phyloP scores from a whole-genome alignment of 2,888 invertebrate species.

The Meteorus colon region DNA sequence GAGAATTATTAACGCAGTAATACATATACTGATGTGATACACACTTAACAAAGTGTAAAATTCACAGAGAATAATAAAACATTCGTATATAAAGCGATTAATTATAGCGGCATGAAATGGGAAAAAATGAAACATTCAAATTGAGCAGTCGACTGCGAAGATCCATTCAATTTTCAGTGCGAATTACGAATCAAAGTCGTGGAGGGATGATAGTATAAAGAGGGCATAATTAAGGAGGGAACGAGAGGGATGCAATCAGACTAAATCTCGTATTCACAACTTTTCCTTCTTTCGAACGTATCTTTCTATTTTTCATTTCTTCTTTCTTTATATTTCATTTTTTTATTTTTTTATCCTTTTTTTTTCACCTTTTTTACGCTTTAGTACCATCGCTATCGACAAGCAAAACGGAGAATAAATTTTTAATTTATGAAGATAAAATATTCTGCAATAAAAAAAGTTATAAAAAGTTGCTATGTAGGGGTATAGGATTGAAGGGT shows the following conservation, averaged over 20 bases:
- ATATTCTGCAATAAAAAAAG: constrained; percentile 19
- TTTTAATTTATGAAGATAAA: constrained; percentile 47
- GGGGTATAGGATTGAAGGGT: too few relatives aligned
- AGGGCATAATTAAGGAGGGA: constrained; percentile 15
- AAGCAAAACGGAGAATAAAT: constrained; percentile 26
- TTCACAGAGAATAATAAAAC: too few relatives aligned
- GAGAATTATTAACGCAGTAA: constrained; percentile 21
- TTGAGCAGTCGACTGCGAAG: background rate
- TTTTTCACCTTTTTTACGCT: background rate
- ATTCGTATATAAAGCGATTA: too few relatives aligned
- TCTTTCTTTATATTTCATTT: background rate
- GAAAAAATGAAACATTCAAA: constrained; percentile 1
- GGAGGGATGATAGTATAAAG: background rate
- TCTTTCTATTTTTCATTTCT: background rate
- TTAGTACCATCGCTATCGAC: background rate
- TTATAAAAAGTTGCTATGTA: background rate
- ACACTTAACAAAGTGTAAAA: too few relatives aligned
- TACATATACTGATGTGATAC: background rate
- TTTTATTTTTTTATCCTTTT: background rate
- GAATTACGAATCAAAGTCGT: constrained; percentile 30
- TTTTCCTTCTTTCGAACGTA: background rate
- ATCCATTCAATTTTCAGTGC: constrained; percentile 13
- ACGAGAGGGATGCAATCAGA: constrained; percentile 25
- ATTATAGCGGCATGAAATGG: background rate
- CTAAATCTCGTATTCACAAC: constrained; percentile 29